Percentiles rank a stretch among this genome's conserved stretches.
Conservation (phyloP, 2,888 invertebrate genomes). For the Philereme transversata region DNA sequence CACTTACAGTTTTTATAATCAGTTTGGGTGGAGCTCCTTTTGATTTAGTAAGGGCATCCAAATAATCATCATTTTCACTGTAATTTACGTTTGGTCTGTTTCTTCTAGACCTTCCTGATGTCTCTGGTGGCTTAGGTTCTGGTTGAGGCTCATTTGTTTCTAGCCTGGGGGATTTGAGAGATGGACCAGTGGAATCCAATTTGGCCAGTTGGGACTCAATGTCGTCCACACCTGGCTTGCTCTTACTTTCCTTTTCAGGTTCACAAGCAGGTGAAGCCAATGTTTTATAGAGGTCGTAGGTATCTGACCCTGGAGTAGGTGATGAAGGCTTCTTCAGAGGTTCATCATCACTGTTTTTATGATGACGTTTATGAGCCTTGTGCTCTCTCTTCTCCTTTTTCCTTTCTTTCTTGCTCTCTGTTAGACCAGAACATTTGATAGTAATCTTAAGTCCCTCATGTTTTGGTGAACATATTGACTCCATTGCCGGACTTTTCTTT, state of each 20-base stretch:
- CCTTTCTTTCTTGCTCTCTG: slow-evolving; percentile 72
- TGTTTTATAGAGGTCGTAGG: slow-evolving; percentile 79
- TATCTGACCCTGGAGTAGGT: slow-evolving; percentile 78
- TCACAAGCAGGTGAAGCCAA: slow-evolving; percentile 76
- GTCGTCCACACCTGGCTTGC: slow-evolving; percentile 58
- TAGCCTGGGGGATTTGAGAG: slow-evolving; percentile 58
- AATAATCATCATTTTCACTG: slow-evolving; percentile 83
- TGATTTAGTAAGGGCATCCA: slow-evolving; percentile 69
- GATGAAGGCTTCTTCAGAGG: slow-evolving; percentile 70
- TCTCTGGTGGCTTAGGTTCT: slow-evolving; percentile 76
- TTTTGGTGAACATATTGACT: slow-evolving; percentile 77
- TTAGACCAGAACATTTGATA: slow-evolving; percentile 74
- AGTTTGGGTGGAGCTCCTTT: slow-evolving; percentile 59
- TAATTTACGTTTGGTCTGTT: slow-evolving; percentile 80
- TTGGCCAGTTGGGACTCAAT: slow-evolving; percentile 70
- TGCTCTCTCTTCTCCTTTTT: slow-evolving; percentile 81
- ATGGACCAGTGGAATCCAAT: slow-evolving; percentile 59
- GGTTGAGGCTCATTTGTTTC: slow-evolving; percentile 69
- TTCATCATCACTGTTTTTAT: slow-evolving; percentile 72
- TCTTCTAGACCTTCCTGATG: slow-evolving; percentile 70
- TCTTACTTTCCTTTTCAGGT: slow-evolving; percentile 54
- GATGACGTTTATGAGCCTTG: slow-evolving; percentile 79
- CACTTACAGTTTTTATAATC: slow-evolving; percentile 68
- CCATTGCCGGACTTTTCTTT: slow-evolving; percentile 72
- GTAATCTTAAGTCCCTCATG: slow-evolving; percentile 81